A percentile compares a stretch with the other conserved stretches of the same genome.
phyloP scores from a whole-genome alignment of 2,113 vertebrate species.

The Actenoides lindsayi region DNA sequence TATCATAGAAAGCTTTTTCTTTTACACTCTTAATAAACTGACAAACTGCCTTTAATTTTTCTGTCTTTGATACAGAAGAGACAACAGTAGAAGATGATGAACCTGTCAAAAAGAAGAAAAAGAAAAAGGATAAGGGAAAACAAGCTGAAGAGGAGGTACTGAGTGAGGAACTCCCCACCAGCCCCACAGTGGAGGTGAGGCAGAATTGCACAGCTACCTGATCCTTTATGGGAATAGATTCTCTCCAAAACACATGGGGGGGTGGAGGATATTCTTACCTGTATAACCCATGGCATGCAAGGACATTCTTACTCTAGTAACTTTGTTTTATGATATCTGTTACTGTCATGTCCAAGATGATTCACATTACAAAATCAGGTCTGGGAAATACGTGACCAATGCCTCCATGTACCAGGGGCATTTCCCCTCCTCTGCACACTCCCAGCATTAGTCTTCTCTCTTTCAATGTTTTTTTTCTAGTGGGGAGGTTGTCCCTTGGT shows the following conservation, averaged over 20 bases:
- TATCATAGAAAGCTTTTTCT: background rate
- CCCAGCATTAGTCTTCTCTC: background rate
- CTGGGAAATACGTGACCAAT: background rate
- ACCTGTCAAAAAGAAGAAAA: conserved; percentile 88
- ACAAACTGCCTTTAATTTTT: background rate
- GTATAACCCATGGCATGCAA: background rate
- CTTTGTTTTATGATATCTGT: background rate
- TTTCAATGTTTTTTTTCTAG: background rate
- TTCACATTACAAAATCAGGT: background rate
- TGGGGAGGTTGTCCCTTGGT: background rate
- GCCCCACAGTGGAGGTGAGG: conserved; percentile 62
- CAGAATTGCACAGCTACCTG: background rate
- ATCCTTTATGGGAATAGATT: background rate
- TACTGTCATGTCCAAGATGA: background rate
- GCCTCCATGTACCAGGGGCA: background rate
- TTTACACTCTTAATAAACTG: background rate
- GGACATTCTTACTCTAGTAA: background rate
- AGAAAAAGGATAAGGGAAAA: conserved; percentile 87
- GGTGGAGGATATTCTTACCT: background rate
- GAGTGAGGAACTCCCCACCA: conserved; percentile 66
- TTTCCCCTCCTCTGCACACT: background rate
- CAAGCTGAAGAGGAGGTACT: conserved; percentile 66
- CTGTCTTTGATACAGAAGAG: conserved; percentile 7
- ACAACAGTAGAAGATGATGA: conserved; percentile 66
- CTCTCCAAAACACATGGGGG: background rate